These are phyloP conservation scores for Apolygus lucorum DNA, from an alignment of 1,140 invertebrate species.

Conservation along the genomic window DNA sequence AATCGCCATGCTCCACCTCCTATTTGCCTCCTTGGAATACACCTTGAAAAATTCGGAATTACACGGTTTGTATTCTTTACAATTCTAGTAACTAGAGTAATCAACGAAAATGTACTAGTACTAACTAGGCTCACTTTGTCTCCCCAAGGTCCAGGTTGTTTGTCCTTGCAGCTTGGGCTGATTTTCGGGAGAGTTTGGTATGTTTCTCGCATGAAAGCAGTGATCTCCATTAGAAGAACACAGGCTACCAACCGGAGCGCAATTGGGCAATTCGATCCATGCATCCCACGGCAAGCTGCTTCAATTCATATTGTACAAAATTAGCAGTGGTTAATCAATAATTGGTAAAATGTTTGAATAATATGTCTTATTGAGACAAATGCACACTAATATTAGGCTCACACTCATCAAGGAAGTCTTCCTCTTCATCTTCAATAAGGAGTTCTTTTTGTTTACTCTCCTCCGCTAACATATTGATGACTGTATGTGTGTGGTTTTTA, in stretches of 20 bases:
- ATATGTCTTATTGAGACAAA: no score
- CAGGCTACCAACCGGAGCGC: conserved; percentile 88
- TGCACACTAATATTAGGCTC: no score
- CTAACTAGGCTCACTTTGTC: conserved; percentile 17
- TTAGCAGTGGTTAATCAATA: not conserved
- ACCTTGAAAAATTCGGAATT: not conserved
- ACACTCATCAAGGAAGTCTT: conserved; percentile 98
- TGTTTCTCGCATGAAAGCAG: conserved; percentile 91
- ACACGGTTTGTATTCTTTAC: not conserved
- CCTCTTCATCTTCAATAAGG: conserved; percentile 86
- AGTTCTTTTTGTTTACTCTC: conserved; percentile 77
- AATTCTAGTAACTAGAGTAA: no score
- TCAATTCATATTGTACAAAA: not conserved
- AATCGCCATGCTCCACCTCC: conserved; percentile 82
- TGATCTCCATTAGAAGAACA: conserved; percentile 90
- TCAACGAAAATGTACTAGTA: no score
- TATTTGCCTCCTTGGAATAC: conserved; percentile 56
- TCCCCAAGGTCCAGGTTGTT: conserved; percentile 44
- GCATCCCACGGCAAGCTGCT: conserved; percentile 73
- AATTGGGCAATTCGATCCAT: conserved; percentile 80
- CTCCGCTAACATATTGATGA: conserved; percentile 63
- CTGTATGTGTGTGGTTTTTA: conserved; percentile 56
- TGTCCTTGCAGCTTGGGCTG: conserved; percentile 58
- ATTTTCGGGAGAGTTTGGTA: conserved; percentile 55
- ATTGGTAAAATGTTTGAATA: no score